Percentiles rank a stretch among this genome's conserved stretches.
Conservation (phyloP, 1,140 invertebrate genomes). For the Agrilus planipennis region DNA sequence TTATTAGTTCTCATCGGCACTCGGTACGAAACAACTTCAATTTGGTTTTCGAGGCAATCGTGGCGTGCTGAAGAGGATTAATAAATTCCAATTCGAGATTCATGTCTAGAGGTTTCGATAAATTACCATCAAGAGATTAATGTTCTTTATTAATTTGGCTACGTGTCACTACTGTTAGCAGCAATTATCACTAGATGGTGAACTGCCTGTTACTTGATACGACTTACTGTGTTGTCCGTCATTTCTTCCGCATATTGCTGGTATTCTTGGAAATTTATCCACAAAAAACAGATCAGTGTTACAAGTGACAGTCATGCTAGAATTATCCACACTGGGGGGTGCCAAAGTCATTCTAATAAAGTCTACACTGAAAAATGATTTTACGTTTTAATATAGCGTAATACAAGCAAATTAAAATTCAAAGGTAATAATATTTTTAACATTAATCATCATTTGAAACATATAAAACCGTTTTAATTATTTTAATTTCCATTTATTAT, state of each 20-base stretch:
- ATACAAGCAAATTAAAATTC: neutral
- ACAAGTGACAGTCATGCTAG: neutral
- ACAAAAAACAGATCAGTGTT: neutral
- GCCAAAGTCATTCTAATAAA: conserved; percentile 5
- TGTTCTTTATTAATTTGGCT: no score
- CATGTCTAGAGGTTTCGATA: neutral
- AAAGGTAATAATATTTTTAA: neutral
- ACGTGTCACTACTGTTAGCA: no score
- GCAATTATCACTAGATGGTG: neutral
- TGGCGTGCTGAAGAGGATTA: no score
- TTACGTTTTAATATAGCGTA: conserved; percentile 20
- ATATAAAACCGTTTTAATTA: neutral
- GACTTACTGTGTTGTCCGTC: conserved; percentile 23
- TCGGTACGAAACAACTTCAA: no score
- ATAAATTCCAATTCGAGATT: no score
- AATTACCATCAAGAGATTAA: neutral
- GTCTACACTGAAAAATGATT: conserved; percentile 7
- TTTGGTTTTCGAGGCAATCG: no score
- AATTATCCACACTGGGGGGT: neutral
- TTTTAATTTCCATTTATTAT: no score
- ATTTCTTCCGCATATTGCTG: conserved; percentile 23
- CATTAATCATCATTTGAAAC: neutral
- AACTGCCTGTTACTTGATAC: neutral
- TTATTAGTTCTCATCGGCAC: no score
- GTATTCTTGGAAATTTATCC: conserved; percentile 14